phyloP scores from a whole-genome alignment of 2,888 invertebrate species.

The Hipparchia semele region DNA sequence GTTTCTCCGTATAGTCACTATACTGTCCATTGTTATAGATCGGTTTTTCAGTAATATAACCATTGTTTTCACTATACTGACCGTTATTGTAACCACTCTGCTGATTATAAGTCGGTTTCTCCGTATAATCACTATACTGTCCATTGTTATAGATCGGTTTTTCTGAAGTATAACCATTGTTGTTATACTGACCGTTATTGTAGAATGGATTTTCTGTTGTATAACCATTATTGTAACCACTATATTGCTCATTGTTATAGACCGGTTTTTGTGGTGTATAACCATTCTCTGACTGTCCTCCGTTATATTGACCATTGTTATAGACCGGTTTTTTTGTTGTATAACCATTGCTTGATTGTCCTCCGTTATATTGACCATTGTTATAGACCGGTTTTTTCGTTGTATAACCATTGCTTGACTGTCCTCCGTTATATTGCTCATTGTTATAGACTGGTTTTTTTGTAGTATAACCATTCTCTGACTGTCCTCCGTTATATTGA shows the following conservation, averaged over 20 bases:
- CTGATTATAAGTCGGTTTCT: conserved; percentile 4
- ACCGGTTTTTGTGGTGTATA: too few species aligned
- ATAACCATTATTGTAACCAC: conserved; percentile 11
- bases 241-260: too few species aligned
- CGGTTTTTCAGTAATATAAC: conserved; percentile 1
- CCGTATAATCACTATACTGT: conserved; percentile 23
- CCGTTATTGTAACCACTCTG: background rate
- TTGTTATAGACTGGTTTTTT: background rate
- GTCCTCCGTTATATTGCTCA: too few species aligned
- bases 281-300: too few species aligned
- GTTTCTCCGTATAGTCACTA: conserved; percentile 26
- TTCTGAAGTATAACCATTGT: background rate
- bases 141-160: conserved; percentile 5
- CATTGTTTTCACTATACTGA: background rate
- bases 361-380: too few species aligned
- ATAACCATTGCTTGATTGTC: too few species aligned
- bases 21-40: conserved; percentile 7
- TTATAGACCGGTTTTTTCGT: too few species aligned
- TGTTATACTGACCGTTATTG: background rate
- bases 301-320: too few species aligned
- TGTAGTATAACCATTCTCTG: background rate
- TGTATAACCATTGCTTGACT: too few species aligned
- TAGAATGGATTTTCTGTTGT: conserved; percentile 18
- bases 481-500: background rate
- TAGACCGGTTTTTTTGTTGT: too few species aligned